Conservation (phyloP, 2,888 invertebrate species). For the Papilio demoleus region DNA sequence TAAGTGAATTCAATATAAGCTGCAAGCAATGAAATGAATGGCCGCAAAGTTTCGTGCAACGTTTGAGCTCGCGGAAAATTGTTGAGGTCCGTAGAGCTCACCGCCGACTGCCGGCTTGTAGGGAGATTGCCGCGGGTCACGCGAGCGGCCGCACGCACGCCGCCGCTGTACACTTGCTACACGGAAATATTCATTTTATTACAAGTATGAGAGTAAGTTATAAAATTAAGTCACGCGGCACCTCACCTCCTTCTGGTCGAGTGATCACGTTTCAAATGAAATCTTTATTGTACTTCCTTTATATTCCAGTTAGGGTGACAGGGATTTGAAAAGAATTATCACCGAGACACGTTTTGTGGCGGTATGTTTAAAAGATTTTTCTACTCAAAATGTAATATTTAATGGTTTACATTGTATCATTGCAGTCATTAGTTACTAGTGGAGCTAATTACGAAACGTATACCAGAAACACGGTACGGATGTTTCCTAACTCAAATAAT, state of each 20-base stretch:
- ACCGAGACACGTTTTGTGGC: neutral
- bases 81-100: slow-evolving; percentile 4
- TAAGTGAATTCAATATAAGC: neutral
- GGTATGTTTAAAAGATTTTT: too few relatives aligned
- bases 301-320: neutral
- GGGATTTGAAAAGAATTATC: neutral
- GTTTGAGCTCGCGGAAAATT: neutral
- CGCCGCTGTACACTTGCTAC: slow-evolving; percentile 4
- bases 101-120: neutral
- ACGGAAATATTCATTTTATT: slow-evolving; percentile 11
- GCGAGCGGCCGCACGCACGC: slow-evolving; percentile 17
- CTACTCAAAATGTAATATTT: neutral
- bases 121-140: neutral
- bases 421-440: neutral
- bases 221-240: slow-evolving; percentile 10
- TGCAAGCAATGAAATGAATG: neutral
- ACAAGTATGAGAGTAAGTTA: slow-evolving; percentile 13
- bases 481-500: neutral
- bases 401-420: neutral
- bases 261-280: slow-evolving; percentile 5
- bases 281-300: slow-evolving; percentile 20
- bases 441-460: slow-evolving; percentile 2
- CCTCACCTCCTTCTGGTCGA: neutral
- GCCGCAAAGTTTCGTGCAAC: neutral
- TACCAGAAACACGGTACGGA: neutral